phyloP scores from a whole-genome alignment of 2,113 vertebrate species.

The Oncorhynchus kisutch region DNA sequence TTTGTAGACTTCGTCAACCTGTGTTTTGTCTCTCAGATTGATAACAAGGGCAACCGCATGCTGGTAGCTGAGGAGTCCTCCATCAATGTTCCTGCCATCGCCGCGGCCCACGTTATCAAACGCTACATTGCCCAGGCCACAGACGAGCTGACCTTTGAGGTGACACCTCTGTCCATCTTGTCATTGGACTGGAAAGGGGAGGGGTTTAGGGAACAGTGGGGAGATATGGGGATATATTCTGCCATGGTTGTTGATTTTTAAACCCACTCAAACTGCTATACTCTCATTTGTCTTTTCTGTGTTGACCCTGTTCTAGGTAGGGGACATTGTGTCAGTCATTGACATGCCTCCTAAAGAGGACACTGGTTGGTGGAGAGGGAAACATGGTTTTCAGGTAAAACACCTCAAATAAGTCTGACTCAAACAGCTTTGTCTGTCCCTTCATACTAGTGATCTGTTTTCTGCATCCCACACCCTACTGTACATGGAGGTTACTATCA shows the following conservation, averaged over 20 bases:
- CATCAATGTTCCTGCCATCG: slow-evolving; percentile 96
- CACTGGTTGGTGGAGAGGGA: slow-evolving; percentile 98
- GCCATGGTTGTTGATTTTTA: background rate
- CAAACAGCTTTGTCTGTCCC: background rate
- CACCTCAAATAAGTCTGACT: background rate
- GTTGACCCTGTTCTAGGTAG: slow-evolving; percentile 77
- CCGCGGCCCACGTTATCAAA: slow-evolving; percentile 95
- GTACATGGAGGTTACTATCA: background rate
- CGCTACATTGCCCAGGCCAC: slow-evolving; percentile 93
- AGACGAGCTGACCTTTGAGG: slow-evolving; percentile 95
- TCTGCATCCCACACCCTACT: background rate
- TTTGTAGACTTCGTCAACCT: background rate
- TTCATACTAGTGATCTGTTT: background rate
- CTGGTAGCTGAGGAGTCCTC: slow-evolving; percentile 94
- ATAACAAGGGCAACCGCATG: slow-evolving; percentile 97
- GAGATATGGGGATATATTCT: too few relatives aligned
- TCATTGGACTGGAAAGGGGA: background rate
- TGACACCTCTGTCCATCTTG: slow-evolving; percentile 46
- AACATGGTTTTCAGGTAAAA: slow-evolving; percentile 94
- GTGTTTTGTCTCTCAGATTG: slow-evolving; percentile 78
- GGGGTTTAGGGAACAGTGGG: background rate
- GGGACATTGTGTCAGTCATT: slow-evolving; percentile 97
- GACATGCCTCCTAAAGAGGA: slow-evolving; percentile 98
- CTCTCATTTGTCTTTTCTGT: background rate
- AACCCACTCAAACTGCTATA: background rate